Percentiles rank a stretch among this genome's conserved stretches.
Evolutionary conservation across 2,888 invertebrate genomes (phyloP).

Genomic region (Thera obeliscata): DNA sequence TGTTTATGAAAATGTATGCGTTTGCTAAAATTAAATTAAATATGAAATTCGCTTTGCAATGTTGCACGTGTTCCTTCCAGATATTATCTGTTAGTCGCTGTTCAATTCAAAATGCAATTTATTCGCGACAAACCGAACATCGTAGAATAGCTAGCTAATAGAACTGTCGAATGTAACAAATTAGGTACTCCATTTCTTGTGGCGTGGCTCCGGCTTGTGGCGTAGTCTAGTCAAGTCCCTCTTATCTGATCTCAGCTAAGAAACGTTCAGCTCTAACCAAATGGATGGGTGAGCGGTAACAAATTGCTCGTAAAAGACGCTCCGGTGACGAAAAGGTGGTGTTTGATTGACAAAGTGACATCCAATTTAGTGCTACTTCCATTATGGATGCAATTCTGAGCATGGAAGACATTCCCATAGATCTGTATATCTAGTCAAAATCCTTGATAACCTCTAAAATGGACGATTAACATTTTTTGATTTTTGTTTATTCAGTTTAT

Average conservation of each 20-base stretch:
- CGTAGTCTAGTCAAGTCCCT: background rate
- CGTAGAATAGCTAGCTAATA: background rate
- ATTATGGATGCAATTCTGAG: background rate
- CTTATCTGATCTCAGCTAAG: background rate
- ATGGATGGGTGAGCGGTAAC: background rate
- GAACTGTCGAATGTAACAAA: conserved; percentile 5
- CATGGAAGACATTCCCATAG: background rate
- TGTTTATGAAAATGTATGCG: too few species aligned
- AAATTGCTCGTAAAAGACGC: background rate
- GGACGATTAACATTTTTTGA: too few species aligned
- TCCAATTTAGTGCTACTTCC: background rate
- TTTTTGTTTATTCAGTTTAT: too few species aligned
- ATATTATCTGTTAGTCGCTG: conserved; percentile 18
- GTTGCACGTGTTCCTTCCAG: conserved; percentile 4
- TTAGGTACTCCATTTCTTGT: background rate
- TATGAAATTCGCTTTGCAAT: background rate
- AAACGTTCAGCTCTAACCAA: background rate
- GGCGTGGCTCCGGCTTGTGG: background rate
- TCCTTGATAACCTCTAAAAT: background rate
- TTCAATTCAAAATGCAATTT: conserved; percentile 29
- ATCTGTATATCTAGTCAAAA: background rate
- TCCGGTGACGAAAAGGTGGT: background rate
- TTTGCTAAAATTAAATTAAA: background rate
- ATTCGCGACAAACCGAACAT: background rate
- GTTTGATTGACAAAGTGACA: background rate